These are phyloP conservation scores for Entomyzon cyanotis DNA, from an alignment of 2,113 vertebrate species.

Conservation along the genomic window DNA sequence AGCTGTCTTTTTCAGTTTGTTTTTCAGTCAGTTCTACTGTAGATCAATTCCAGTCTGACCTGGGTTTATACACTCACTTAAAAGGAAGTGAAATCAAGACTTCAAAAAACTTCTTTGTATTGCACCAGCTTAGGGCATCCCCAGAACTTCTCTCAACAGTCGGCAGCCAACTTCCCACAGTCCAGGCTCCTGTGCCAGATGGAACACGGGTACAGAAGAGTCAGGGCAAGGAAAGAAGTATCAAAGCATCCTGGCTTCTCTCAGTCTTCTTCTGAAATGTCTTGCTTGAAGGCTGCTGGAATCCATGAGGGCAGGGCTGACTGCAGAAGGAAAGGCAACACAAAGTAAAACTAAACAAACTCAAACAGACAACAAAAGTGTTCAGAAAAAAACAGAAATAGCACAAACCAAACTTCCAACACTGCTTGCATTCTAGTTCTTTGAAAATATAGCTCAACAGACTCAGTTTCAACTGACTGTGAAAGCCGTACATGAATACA, in stretches of 20 bases:
- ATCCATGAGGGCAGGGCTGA: constrained; percentile 61
- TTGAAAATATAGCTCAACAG: not conserved
- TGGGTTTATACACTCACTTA: constrained; percentile 68
- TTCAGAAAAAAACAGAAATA: constrained; percentile 6
- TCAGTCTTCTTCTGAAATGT: constrained; percentile 64
- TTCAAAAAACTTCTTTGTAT: constrained; percentile 74
- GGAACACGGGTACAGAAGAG: constrained; percentile 55
- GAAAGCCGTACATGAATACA: not conserved
- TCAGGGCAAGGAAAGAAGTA: constrained; percentile 58
- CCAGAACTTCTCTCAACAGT: constrained; percentile 65
- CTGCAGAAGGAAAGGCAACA: constrained; percentile 78
- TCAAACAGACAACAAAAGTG: not conserved
- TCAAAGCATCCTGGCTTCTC: constrained; percentile 58
- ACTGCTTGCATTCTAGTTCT: not conserved
- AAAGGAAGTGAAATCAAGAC: constrained; percentile 69
- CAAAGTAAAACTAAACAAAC: constrained; percentile 77
- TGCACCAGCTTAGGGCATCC: constrained; percentile 75
- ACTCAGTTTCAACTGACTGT: not conserved
- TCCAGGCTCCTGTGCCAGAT: constrained; percentile 66
- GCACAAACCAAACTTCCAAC: not conserved
- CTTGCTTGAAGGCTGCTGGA: constrained; percentile 74
- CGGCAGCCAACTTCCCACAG: constrained; percentile 57
- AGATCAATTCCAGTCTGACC: constrained; percentile 74
- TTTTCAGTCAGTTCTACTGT: constrained; percentile 74
- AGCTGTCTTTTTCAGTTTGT: constrained; percentile 71